Evolutionary conservation across 2,113 vertebrate genomes (phyloP).

Genomic region (Tonatia bakeri): DNA sequence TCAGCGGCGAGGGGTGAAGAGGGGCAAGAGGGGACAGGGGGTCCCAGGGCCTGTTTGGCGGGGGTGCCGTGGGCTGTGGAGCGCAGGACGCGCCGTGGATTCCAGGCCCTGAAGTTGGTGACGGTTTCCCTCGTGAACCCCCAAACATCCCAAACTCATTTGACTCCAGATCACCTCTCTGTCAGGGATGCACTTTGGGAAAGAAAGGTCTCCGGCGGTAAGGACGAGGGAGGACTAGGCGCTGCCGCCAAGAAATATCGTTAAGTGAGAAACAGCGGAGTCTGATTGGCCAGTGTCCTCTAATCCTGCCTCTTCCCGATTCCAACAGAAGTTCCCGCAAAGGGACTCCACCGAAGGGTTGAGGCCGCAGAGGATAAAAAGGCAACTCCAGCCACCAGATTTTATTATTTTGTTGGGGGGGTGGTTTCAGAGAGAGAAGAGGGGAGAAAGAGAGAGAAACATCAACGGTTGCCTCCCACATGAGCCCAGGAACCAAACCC

Average conservation of each 20-base stretch:
- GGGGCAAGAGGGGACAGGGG: neutral
- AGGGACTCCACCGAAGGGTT: neutral
- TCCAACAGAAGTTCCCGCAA: rapidly evolving
- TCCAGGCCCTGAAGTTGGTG: neutral
- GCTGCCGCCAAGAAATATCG: rapidly evolving
- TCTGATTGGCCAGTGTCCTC: rapidly evolving
- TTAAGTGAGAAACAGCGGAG: rapidly evolving
- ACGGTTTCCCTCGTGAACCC: neutral
- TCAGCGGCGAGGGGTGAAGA: neutral
- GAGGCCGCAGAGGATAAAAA: rapidly evolving
- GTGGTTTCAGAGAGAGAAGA: no score
- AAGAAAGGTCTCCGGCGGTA: neutral
- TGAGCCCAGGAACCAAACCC: no score
- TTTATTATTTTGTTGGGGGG: no score
- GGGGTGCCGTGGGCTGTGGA: neutral
- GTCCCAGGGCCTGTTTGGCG: no score
- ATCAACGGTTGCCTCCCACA: no score
- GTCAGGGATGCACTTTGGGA: neutral
- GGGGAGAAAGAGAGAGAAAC: no score
- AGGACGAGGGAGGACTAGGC: no score
- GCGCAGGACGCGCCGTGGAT: rapidly evolving
- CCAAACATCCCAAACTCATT: rapidly evolving
- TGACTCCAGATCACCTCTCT: no score
- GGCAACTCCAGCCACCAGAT: rapidly evolving
- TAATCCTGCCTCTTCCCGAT: rapidly evolving